These are phyloP conservation scores for Drosophila borealis DNA, from an alignment of 2,888 invertebrate species.

Conservation along the genomic window DNA sequence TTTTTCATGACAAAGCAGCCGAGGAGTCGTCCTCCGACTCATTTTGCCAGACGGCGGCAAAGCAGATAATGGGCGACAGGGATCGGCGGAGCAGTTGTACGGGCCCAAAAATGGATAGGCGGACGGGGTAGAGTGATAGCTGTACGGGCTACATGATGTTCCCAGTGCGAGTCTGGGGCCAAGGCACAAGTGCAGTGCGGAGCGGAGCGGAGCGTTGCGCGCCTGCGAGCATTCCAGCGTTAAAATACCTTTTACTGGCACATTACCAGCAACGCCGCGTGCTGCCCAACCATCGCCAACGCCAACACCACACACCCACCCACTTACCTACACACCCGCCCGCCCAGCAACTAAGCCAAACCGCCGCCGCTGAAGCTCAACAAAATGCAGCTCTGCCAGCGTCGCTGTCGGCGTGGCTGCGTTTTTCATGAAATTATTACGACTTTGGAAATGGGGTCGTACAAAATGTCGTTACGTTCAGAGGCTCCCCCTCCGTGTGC, in stretches of 20 bases:
- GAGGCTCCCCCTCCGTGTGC: background rate
- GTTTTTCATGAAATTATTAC: constrained; percentile 81
- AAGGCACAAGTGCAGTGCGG: too few species aligned
- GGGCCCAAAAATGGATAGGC: background rate
- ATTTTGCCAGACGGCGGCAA: constrained; percentile 58
- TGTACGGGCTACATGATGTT: constrained; percentile 34
- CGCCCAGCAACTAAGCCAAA: constrained; percentile 19
- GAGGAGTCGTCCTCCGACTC: constrained; percentile 53
- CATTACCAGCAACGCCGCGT: constrained; percentile 67
- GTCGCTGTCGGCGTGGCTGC: constrained; percentile 59
- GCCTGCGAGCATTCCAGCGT: constrained; percentile 64
- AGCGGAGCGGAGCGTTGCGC: background rate
- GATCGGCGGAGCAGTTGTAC: constrained; percentile 35
- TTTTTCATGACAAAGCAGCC: constrained; percentile 78
- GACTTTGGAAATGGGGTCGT: constrained; percentile 81
- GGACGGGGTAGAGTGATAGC: constrained; percentile 32
- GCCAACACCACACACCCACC: background rate
- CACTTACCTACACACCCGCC: background rate
- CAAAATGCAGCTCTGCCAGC: constrained; percentile 51
- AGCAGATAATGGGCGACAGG: constrained; percentile 59
- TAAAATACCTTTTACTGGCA: constrained; percentile 79
- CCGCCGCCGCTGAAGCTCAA: constrained; percentile 26
- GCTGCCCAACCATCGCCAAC: constrained; percentile 28
- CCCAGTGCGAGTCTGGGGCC: constrained; percentile 4
- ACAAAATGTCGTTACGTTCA: constrained; percentile 76